Percentiles rank a stretch among this genome's conserved stretches.
Evolutionary conservation across 2,888 invertebrate species (phyloP).

Genomic region (Phasia obesa): DNA sequence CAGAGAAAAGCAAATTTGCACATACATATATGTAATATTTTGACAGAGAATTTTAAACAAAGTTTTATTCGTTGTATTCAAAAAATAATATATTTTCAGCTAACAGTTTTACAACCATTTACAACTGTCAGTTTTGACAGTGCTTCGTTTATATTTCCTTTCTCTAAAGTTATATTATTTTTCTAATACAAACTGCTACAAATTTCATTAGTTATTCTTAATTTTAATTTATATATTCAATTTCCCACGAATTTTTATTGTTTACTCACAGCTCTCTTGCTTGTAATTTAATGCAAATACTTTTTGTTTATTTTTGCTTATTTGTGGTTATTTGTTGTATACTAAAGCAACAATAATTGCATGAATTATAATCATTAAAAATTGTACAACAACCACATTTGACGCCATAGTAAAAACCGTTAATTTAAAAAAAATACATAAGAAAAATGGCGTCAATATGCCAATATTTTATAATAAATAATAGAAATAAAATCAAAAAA

Average conservation of each 20-base stretch:
- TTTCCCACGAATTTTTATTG: slow-evolving; percentile 36
- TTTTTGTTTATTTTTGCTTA: neutral
- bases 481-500: slow-evolving; percentile 19
- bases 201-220: neutral
- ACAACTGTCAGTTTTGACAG: too few relatives aligned
- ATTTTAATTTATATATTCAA: slow-evolving; percentile 11
- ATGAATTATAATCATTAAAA: slow-evolving; percentile 42
- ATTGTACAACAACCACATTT: slow-evolving; percentile 3
- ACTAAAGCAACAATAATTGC: slow-evolving; percentile 4
- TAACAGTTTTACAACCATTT: too few relatives aligned
- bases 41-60: too few relatives aligned
- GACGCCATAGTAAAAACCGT: neutral
- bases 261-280: slow-evolving; percentile 3
- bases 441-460: slow-evolving; percentile 53
- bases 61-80: too few relatives aligned
- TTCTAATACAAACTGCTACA: neutral
- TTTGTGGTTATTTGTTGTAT: neutral
- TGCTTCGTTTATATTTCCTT: too few relatives aligned
- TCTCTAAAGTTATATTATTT: too few relatives aligned
- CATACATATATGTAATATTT: too few relatives aligned
- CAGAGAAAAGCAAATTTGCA: too few relatives aligned
- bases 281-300: slow-evolving; percentile 11
- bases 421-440: slow-evolving; percentile 9
- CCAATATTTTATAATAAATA: slow-evolving; percentile 38
- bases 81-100: too few relatives aligned